Conservation (phyloP, 64 coral and sea anemone genomes). For the Montipora efflorescens region DNA sequence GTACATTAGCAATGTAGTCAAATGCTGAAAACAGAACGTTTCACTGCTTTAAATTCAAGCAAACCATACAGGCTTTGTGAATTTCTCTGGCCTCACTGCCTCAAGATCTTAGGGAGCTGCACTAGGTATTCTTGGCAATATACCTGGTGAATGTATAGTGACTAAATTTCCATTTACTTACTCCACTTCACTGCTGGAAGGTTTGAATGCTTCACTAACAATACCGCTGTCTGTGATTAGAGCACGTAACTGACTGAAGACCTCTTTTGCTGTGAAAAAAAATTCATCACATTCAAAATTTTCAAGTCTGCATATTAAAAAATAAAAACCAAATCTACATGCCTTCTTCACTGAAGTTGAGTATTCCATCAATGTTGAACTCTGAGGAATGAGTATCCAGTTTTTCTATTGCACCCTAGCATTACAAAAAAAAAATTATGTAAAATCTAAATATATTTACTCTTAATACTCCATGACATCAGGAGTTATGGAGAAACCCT, state of each 20-base stretch:
- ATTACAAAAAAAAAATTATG: background rate
- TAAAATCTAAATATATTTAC: no score
- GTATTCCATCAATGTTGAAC: slow-evolving; percentile 31
- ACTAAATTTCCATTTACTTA: slow-evolving; percentile 41
- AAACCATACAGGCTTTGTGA: no score
- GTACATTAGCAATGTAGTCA: no score
- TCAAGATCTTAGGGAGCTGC: no score
- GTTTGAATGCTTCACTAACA: slow-evolving; percentile 56
- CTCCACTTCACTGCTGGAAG: background rate
- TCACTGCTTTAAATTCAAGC: no score
- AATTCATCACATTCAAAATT: background rate
- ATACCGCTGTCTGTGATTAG: slow-evolving; percentile 73
- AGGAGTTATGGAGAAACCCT: no score
- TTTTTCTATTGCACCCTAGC: slow-evolving; percentile 24
- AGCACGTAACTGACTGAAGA: slow-evolving; percentile 68
- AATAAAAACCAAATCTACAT: background rate
- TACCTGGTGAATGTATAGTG: background rate
- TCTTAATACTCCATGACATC: no score
- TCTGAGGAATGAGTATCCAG: slow-evolving; percentile 1
- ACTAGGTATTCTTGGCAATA: no score
- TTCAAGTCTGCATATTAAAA: no score
- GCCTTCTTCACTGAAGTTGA: slow-evolving; percentile 81
- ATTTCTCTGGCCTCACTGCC: no score
- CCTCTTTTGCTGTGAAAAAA: slow-evolving; percentile 69
- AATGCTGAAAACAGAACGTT: no score